Conservation (phyloP, 2,113 vertebrate species). For the Rhinolophus sinicus region DNA sequence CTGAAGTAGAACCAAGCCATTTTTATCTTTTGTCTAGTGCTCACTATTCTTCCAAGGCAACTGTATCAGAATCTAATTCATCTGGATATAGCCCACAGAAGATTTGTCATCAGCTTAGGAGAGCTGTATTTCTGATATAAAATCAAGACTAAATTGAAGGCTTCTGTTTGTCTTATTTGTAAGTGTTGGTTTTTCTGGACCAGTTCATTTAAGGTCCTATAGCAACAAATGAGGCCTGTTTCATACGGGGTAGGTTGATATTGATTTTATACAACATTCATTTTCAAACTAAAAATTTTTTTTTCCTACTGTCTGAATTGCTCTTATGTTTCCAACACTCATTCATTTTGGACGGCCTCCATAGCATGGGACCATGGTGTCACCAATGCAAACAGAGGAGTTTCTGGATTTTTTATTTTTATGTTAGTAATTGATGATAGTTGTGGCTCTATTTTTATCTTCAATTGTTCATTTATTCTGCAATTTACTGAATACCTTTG, state of each 20-base stretch:
- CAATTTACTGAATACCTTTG: not conserved
- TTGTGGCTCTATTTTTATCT: not conserved
- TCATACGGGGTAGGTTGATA: not conserved
- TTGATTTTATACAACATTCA: not conserved
- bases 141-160: not conserved
- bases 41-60: not conserved
- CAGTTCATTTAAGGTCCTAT: not conserved
- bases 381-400: not conserved
- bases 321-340: not conserved
- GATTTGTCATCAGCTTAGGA: not conserved
- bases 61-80: not conserved
- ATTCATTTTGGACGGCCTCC: not conserved
- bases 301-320: not conserved
- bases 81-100: not conserved
- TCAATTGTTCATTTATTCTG: not conserved
- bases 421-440: not conserved
- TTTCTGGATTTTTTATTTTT: not conserved
- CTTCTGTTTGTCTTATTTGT: not conserved
- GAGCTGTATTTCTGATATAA: not conserved
- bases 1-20: not conserved
- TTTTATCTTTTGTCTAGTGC: not conserved
- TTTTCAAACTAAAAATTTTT: conserved; percentile 18
- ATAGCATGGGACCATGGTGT: not conserved
- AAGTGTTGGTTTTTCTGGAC: conserved; percentile 16
- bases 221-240: not conserved